Evolutionary conservation across 2,888 invertebrate genomes (phyloP).

Genomic region (Mechanitis messenoides): DNA sequence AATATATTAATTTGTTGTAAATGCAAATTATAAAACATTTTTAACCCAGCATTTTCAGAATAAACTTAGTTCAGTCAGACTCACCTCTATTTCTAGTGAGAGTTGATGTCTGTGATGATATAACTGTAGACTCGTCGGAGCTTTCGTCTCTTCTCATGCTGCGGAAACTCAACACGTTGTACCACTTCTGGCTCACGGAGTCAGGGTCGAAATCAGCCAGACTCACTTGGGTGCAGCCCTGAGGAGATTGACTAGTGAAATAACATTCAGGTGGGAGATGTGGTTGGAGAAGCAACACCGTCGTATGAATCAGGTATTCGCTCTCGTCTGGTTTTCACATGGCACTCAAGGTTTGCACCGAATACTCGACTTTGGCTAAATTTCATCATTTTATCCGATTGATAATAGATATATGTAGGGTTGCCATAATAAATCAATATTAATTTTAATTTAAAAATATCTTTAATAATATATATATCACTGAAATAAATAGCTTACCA

Average conservation of each 20-base stretch:
- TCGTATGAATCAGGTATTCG: slow-evolving; percentile 54
- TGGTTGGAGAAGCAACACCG: background rate
- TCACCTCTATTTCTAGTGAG: slow-evolving; percentile 90
- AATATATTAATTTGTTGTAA: background rate
- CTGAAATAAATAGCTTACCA: slow-evolving; percentile 77
- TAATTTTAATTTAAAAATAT: too few species aligned
- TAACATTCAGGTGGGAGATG: background rate
- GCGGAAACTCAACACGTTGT: slow-evolving; percentile 89
- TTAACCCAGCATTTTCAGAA: too few species aligned
- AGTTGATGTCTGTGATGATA: slow-evolving; percentile 97
- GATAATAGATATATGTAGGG: background rate
- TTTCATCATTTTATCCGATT: slow-evolving; percentile 54
- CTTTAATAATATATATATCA: background rate
- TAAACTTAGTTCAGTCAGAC: background rate
- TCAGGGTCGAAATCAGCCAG: slow-evolving; percentile 95
- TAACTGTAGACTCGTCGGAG: slow-evolving; percentile 97
- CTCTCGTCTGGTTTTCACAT: slow-evolving; percentile 70
- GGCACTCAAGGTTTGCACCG: slow-evolving; percentile 69
- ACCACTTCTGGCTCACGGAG: slow-evolving; percentile 90
- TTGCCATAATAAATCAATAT: background rate
- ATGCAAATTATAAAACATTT: too few species aligned
- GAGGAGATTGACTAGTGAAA: slow-evolving; percentile 21
- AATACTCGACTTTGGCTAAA: slow-evolving; percentile 75
- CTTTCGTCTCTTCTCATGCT: slow-evolving; percentile 87
- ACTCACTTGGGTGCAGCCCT: slow-evolving; percentile 97